Evolutionary conservation across 30 jellyfish, hydroid and myxozoan genomes (phyloP).

Genomic region (Clytia hemisphaerica): DNA sequence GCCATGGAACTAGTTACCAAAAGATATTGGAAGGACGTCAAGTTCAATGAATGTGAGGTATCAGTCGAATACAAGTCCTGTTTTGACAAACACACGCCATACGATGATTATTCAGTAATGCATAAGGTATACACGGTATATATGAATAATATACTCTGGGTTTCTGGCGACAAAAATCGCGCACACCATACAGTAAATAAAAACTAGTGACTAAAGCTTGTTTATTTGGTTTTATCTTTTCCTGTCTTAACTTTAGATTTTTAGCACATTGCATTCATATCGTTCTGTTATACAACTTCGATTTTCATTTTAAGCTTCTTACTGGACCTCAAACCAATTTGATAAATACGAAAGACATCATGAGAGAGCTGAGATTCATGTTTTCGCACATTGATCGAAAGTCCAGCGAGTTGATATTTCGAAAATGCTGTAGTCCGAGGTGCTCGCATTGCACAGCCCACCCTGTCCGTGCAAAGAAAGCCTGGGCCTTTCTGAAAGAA

Average conservation of each 20-base stretch:
- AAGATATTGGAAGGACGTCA: slow-evolving; percentile 20
- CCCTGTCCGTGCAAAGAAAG: background rate
- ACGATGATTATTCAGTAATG: background rate
- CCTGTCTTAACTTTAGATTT: too few species aligned
- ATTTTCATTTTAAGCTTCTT: background rate
- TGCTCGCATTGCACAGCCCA: background rate
- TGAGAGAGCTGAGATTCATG: slow-evolving; percentile 7
- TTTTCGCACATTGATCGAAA: slow-evolving; percentile 13
- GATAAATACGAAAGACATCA: background rate
- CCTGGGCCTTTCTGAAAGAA: background rate
- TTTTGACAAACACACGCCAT: background rate
- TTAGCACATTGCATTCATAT: too few species aligned
- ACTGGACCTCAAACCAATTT: background rate
- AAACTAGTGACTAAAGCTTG: too few species aligned
- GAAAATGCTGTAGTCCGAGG: slow-evolving; percentile 10
- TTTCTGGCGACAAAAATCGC: too few species aligned
- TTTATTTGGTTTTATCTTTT: too few species aligned
- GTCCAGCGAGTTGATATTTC: slow-evolving; percentile 7
- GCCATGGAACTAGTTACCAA: slow-evolving; percentile 19
- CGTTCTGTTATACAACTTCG: too few species aligned
- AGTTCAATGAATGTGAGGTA: slow-evolving; percentile 8
- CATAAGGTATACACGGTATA: too few species aligned
- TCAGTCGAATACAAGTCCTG: background rate
- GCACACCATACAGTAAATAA: too few species aligned
- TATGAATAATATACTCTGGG: too few species aligned